These are phyloP conservation scores for Entomobrya proxima DNA, from an alignment of 2,888 invertebrate species.

Conservation along the genomic window DNA sequence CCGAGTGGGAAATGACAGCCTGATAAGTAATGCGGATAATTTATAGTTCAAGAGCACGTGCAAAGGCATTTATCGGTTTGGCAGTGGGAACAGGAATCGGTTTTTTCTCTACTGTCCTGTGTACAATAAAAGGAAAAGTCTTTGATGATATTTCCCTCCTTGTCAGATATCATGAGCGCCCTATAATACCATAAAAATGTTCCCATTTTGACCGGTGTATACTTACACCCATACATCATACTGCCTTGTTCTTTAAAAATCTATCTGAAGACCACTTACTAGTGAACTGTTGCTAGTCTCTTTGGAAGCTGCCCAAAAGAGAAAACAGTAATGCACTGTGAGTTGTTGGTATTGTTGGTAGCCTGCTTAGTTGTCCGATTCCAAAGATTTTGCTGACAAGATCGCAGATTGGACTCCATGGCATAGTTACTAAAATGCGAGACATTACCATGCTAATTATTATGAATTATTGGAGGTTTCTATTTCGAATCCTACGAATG, in stretches of 20 bases:
- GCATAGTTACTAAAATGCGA: too few relatives aligned
- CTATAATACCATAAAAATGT: constrained; percentile 9
- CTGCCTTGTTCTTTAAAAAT: not conserved
- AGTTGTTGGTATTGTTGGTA: constrained; percentile 2
- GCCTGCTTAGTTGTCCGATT: too few relatives aligned
- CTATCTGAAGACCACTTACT: not conserved
- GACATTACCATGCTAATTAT: too few relatives aligned
- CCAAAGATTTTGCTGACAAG: too few relatives aligned
- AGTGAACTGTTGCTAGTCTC: constrained; percentile 53
- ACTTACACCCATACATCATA: not conserved
- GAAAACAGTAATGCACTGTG: not conserved
- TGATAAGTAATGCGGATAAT: constrained; percentile 62
- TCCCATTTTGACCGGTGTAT: not conserved
- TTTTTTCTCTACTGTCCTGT: constrained; percentile 8
- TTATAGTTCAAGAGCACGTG: constrained; percentile 54
- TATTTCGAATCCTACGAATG: too few relatives aligned
- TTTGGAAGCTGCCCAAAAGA: not conserved
- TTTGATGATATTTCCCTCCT: constrained; percentile 43
- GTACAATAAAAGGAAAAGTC: not conserved
- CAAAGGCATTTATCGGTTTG: constrained; percentile 60
- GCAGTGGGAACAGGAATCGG: constrained; percentile 3
- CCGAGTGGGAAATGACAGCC: constrained; percentile 44
- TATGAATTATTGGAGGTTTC: too few relatives aligned
- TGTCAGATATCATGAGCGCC: constrained; percentile 11
- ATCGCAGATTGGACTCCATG: too few relatives aligned